Conservation (phyloP, 2,797 vertebrate genomes). For the Notolepis coatsorum region DNA sequence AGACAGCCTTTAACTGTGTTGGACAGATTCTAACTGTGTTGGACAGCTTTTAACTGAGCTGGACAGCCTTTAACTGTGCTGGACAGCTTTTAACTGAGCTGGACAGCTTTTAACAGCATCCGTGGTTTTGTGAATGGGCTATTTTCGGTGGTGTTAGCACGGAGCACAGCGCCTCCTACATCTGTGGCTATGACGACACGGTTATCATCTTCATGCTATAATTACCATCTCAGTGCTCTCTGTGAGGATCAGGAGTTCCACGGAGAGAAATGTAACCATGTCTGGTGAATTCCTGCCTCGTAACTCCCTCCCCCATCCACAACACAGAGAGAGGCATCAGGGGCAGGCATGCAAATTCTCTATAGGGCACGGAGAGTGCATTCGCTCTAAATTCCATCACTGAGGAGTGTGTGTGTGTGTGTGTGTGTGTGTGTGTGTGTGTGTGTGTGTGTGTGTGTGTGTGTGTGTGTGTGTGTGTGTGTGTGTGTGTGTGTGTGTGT, state of each 20-base stretch:
- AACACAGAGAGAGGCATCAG: constrained; percentile 40
- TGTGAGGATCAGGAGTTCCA: constrained; percentile 37
- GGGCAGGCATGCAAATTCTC: constrained; percentile 67
- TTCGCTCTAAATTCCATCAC: constrained; percentile 41
- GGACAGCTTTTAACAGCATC: too few species aligned
- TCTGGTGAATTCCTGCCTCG: constrained; percentile 25
- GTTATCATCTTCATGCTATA: constrained; percentile 54
- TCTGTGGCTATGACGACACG: constrained; percentile 24
- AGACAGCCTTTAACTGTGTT: neutral
- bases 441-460: constrained; percentile 3
- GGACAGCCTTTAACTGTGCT: neutral
- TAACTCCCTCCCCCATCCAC: constrained; percentile 30
- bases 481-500: constrained; percentile 8
- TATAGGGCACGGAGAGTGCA: constrained; percentile 44
- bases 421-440: constrained; percentile 3
- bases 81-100: too few species aligned
- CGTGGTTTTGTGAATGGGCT: constrained; percentile 1
- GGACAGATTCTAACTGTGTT: too few species aligned
- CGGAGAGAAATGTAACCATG: constrained; percentile 35
- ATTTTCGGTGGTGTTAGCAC: constrained; percentile 15
- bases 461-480: constrained; percentile 14
- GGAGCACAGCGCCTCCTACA: constrained; percentile 20
- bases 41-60: too few species aligned
- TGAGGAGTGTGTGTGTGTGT: constrained; percentile 1
- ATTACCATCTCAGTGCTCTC: constrained; percentile 52